These are phyloP conservation scores for Chrysemys picta DNA, from an alignment of 2,113 vertebrate species.

Conservation along the genomic window DNA sequence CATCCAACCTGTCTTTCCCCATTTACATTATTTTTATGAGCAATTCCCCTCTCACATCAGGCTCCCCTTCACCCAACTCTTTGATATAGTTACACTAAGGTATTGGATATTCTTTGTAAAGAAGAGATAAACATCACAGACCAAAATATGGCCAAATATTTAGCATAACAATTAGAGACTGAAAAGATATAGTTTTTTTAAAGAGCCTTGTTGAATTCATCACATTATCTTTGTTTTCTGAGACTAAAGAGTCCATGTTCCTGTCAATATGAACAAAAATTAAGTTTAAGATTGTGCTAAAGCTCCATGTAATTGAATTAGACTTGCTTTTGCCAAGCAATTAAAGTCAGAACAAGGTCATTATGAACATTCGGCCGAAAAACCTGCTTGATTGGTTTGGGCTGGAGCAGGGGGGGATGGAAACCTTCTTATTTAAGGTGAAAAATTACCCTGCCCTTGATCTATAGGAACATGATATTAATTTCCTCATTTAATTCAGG, in stretches of 20 bases:
- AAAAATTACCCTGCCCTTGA: not conserved
- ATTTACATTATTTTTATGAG: not conserved
- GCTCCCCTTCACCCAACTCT: not conserved
- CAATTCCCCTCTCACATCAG: not conserved
- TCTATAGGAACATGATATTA: not conserved
- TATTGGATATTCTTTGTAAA: not conserved
- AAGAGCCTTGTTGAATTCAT: not conserved
- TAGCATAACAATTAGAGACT: not conserved
- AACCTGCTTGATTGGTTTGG: not conserved
- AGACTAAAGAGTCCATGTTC: not conserved
- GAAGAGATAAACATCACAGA: not conserved
- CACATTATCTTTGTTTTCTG: constrained; percentile 18
- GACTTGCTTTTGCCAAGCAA: not conserved
- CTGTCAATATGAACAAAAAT: constrained; percentile 22
- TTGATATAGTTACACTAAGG: not conserved
- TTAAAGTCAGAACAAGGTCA: constrained; percentile 23
- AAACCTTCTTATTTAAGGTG: not conserved
- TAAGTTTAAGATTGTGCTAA: constrained; percentile 17
- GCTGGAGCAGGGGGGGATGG: not conserved
- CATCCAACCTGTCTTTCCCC: not conserved
- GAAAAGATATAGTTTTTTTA: constrained; percentile 4
- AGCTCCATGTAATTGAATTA: constrained; percentile 23
- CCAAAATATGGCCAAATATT: not conserved
- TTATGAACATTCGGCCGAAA: not conserved
- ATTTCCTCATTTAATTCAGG: not conserved